Evolutionary conservation across 2,888 invertebrate genomes (phyloP).

Genomic region (Drosophila tripunctata): DNA sequence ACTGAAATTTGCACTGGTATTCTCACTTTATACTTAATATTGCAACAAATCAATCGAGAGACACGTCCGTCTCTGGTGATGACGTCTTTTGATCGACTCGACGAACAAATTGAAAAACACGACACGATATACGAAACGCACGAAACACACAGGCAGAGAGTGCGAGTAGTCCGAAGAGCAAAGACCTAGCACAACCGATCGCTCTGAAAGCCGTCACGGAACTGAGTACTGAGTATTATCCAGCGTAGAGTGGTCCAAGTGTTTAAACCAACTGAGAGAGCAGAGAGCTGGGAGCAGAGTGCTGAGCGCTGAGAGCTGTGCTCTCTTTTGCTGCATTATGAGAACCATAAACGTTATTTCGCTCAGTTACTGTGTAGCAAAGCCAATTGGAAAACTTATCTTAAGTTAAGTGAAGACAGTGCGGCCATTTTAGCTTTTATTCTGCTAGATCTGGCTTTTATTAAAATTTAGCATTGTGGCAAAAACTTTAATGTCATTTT

Average conservation of each 20-base stretch:
- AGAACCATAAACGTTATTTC: slow-evolving; percentile 1
- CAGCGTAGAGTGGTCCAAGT: slow-evolving; percentile 6
- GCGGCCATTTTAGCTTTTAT: no score
- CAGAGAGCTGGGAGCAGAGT: not conserved
- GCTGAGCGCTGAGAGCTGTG: slow-evolving; percentile 6
- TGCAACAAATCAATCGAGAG: slow-evolving; percentile 63
- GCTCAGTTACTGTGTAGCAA: not conserved
- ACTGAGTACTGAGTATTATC: slow-evolving; percentile 46
- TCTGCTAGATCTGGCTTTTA: no score
- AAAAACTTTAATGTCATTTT: no score
- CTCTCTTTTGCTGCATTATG: slow-evolving; percentile 3
- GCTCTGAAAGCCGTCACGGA: slow-evolving; percentile 53
- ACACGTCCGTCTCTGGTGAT: slow-evolving; percentile 70
- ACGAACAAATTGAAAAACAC: slow-evolving; percentile 35
- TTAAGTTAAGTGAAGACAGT: no score
- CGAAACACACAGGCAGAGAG: not conserved
- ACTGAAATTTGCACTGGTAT: slow-evolving; percentile 22
- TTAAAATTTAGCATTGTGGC: no score
- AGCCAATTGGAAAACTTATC: not conserved
- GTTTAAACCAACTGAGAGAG: slow-evolving; percentile 5
- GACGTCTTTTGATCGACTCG: slow-evolving; percentile 66
- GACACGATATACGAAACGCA: slow-evolving; percentile 29
- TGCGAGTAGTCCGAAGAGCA: no score
- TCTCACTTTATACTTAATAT: slow-evolving; percentile 28
- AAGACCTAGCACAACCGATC: slow-evolving; percentile 63